phyloP scores from a whole-genome alignment of 2,113 vertebrate species.

The Clarias magur region DNA sequence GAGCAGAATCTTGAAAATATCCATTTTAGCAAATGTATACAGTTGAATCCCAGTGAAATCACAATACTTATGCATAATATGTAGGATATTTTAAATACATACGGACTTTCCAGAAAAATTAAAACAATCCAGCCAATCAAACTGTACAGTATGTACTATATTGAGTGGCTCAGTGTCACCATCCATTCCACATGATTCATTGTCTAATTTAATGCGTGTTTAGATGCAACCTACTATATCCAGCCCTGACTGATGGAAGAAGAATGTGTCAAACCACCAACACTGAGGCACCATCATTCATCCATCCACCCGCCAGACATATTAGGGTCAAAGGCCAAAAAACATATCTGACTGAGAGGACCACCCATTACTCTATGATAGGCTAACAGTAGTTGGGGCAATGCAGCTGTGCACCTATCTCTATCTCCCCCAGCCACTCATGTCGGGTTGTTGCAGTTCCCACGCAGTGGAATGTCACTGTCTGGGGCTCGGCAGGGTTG shows the following conservation, averaged over 20 bases:
- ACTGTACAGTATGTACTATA: neutral
- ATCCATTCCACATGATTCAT: neutral
- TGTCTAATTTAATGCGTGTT: slow-evolving; percentile 2
- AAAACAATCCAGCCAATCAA: neutral
- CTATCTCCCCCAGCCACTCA: slow-evolving; percentile 52
- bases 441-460: slow-evolving; percentile 29
- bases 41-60: neutral
- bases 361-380: slow-evolving; percentile 61
- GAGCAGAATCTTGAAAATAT: neutral
- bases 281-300: slow-evolving; percentile 36
- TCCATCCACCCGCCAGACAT: slow-evolving; percentile 46
- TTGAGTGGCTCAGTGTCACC: neutral
- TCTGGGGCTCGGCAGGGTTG: slow-evolving; percentile 69
- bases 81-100: neutral
- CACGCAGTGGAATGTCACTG: slow-evolving; percentile 46
- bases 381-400: slow-evolving; percentile 28
- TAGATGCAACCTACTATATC: slow-evolving; percentile 1
- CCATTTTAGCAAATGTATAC: neutral
- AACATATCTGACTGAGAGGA: slow-evolving; percentile 58
- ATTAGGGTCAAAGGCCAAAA: slow-evolving; percentile 52
- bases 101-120: neutral
- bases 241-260: slow-evolving; percentile 8
- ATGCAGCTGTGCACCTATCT: slow-evolving; percentile 55
- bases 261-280: slow-evolving; percentile 34
- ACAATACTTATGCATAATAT: neutral